Base-by-base conservation (phyloP, 2,797 vertebrate species). In the Nyctalus aviator region DNA sequence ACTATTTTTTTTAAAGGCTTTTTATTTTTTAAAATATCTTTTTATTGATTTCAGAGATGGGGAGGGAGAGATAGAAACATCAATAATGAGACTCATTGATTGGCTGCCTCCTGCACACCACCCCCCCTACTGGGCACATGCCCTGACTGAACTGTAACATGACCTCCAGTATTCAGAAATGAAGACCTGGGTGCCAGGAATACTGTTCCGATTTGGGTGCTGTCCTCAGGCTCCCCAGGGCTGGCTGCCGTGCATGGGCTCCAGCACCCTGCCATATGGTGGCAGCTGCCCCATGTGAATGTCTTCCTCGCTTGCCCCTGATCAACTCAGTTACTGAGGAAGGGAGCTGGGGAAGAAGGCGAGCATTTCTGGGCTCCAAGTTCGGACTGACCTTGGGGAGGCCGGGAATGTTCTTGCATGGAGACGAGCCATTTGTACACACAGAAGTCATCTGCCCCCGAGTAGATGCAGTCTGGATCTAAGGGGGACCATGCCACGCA, bases 391-490 rank as follows among this genome's bases (percentile, higher is more conserved):
- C 99, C 99, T 98, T 99, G 99, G 0, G 99, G 99, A 0, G 99
- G 99, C 46, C 98, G 98, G 8, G 98, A 98, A 3, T 99, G 99
- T 44, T 99, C 98, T 86, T 99, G 99, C 93, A 98, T 98, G 93
- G 99, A 99, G 92, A 99, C 94, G 8, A 97, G 97, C 99, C 99
- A 99, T 94, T 99, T 99, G 88, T 99, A 99, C 77, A 99, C 98
- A 23, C 99, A 99, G 97, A 99, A 99, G 97, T 99, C 99, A 97
- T 99, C 99, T 32, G 98, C 99, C 91, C 99, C 99, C 0, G 99
- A 99, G 98, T 99, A 99, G 97, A 99, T 94, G 96, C 98, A 95
- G 32, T 99, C 99, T 0, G 99, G 97, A 53, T 99, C 99, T 55
- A 99, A 97, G 0, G 99, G 99, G 1, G 99, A 99, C 99, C 99